Conservation (phyloP, 2,113 vertebrate species). For the Himantopus leucocephalus region DNA sequence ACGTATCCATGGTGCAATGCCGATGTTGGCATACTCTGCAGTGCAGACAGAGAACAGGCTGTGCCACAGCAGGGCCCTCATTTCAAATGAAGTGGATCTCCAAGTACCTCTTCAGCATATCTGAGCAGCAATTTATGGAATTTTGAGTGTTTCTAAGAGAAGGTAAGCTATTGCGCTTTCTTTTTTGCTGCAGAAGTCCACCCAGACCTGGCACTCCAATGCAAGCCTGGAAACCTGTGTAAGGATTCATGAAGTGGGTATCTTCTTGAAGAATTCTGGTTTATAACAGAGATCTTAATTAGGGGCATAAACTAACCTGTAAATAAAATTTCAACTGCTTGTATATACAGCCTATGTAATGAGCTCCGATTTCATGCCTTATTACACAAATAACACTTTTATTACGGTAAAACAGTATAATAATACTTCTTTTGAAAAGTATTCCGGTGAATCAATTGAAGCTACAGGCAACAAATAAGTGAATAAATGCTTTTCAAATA, state of each 20-base stretch:
- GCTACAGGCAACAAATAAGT: neutral
- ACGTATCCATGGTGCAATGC: neutral
- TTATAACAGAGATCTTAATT: neutral
- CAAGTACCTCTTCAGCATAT: neutral
- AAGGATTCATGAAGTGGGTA: neutral
- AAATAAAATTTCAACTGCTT: neutral
- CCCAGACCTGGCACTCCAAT: neutral
- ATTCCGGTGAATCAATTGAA: neutral
- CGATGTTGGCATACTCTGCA: neutral
- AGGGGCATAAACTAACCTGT: neutral
- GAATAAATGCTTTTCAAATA: neutral
- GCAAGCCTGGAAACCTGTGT: neutral
- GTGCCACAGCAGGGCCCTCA: neutral
- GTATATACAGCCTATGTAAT: neutral
- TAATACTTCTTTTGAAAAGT: neutral
- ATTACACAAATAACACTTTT: conserved; percentile 2
- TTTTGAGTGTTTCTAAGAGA: neutral
- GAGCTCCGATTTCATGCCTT: neutral
- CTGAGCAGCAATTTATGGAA: neutral
- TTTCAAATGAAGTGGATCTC: neutral
- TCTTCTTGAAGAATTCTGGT: neutral
- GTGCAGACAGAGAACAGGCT: neutral
- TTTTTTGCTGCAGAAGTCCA: neutral
- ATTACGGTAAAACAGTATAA: neutral
- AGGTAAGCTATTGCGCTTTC: neutral